Base-by-base conservation (phyloP, 2,888 invertebrate genomes). In the Diaphora mendica region DNA sequence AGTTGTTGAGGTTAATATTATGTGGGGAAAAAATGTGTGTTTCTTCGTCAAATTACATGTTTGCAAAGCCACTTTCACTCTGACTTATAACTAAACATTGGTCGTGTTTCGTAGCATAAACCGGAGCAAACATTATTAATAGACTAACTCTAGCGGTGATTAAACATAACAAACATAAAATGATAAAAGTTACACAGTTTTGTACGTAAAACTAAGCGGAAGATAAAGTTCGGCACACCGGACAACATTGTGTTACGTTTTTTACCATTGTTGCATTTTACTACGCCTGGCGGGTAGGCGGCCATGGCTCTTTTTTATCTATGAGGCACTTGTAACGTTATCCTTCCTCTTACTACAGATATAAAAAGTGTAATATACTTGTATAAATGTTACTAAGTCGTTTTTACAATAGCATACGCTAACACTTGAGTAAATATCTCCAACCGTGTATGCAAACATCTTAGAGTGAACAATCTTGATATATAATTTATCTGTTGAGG, bases 371-470 rank as follows among this genome's bases (percentile, higher is more conserved):
- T 35, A 55, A 26, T 55, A 26, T 33, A 0, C 48, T 3, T 30
- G 44, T 67, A 44, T 44, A 42, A 67, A 67, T 33, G 48, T 48
- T 67, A 30, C 67, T 30, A 67, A 23, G 30, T 42, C 48, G 48
- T 20, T 67, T 33, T 48, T 67, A 44, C 33, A 48, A 67, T 23
- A 48, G 67, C 33, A 64, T 42, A 44, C 59, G 69, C 59, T 59
- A 62, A 69, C 51, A n/a, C 59, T 69, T 42, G 69, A 69, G 26
- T 69, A 69, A 62, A 69, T 59, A 69, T 62, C 51, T 62, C 39
- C 17, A 69, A n/a, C 30, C 59, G 59, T 42, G 62, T 68, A 39
- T 20, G 59, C 42, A 69, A 62, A 42, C 62, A 69, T 69, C 59
- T 62, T 23, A 26, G 20, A 62, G 35, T 69, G 55, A 62, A 42